Conservation (phyloP, 1,140 invertebrate species). For the Drosophila dunni region DNA sequence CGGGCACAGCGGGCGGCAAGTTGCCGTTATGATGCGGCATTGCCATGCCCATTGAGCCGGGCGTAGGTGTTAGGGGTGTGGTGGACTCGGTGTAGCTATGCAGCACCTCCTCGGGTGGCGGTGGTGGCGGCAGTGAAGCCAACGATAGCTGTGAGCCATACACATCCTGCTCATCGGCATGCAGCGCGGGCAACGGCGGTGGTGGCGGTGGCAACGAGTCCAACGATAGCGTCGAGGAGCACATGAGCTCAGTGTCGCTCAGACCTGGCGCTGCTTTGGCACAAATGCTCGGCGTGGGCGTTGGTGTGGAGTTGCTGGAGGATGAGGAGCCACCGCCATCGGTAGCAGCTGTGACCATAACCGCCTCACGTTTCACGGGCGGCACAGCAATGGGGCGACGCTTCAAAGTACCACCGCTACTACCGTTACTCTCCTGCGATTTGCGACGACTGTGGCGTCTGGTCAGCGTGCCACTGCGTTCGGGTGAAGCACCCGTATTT, state of each 20-base stretch:
- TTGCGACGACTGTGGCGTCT: conserved; percentile 86
- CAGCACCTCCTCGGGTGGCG: conserved; percentile 85
- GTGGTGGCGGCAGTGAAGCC: conserved; percentile 88
- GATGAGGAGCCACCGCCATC: conserved; percentile 65
- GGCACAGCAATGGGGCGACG: conserved; percentile 73
- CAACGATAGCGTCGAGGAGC: conserved; percentile 90
- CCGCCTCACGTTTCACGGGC: conserved; percentile 40
- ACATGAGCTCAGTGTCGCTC: conserved; percentile 85
- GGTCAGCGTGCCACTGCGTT: conserved; percentile 85
- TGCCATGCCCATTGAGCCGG: conserved; percentile 30
- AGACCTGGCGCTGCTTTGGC: conserved; percentile 69
- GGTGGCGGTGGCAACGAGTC: conserved; percentile 92
- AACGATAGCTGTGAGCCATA: conserved; percentile 89
- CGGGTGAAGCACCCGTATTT: conserved; percentile 69
- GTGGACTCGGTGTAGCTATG: conserved; percentile 39
- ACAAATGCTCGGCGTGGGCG: conserved; percentile 79
- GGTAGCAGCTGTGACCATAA: conserved; percentile 17
- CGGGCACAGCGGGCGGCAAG: conserved; percentile 74
- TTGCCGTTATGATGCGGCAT: conserved; percentile 62
- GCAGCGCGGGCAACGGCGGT: conserved; percentile 87
- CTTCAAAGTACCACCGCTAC: conserved; percentile 87
- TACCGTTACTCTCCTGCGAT: conserved; percentile 87
- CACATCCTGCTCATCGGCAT: conserved; percentile 87
- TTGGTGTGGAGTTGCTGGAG: conserved; percentile 80
- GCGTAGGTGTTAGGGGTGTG: conserved; percentile 40